A percentile compares a stretch with the other conserved stretches of the same genome.
Evolutionary conservation across 2,888 invertebrate genomes (phyloP).

Genomic region (Pinctada fucata): DNA sequence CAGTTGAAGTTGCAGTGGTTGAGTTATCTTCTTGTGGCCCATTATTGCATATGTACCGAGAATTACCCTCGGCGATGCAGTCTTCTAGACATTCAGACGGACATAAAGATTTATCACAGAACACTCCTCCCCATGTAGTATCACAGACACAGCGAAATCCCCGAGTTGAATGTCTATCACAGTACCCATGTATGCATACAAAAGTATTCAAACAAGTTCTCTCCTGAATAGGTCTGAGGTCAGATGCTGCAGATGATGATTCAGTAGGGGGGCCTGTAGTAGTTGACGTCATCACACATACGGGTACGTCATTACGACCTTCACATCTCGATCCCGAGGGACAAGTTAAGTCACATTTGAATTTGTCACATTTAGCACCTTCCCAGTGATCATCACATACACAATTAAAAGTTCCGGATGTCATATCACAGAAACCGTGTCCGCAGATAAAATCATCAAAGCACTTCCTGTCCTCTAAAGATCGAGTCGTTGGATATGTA

Average conservation of each 20-base stretch:
- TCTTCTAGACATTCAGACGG: neutral
- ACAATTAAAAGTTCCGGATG: neutral
- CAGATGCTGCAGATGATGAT: neutral
- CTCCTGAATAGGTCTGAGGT: conserved; percentile 15
- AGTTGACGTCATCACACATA: neutral
- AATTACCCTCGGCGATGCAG: neutral
- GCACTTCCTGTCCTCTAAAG: conserved; percentile 7
- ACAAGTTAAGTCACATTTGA: conserved; percentile 5
- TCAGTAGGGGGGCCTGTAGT: neutral
- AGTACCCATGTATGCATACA: conserved; percentile 19
- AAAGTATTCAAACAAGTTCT: conserved; percentile 7
- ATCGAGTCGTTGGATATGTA: neutral
- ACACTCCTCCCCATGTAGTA: neutral
- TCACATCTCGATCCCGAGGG: neutral
- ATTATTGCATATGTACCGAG: neutral
- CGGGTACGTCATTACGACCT: neutral
- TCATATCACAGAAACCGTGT: conserved; percentile 14
- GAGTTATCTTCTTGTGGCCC: neutral
- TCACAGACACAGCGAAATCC: conserved; percentile 17
- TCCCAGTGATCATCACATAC: conserved; percentile 19
- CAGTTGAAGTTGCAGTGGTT: neutral
- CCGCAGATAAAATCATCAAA: neutral
- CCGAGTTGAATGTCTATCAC: neutral
- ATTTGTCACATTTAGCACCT: neutral
- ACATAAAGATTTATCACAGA: conserved; percentile 6